Evolutionary conservation across 1,140 invertebrate genomes (phyloP), one percentile per base, ranked within the genome.

Genomic region (Anoplophora glabripennis): DNA sequence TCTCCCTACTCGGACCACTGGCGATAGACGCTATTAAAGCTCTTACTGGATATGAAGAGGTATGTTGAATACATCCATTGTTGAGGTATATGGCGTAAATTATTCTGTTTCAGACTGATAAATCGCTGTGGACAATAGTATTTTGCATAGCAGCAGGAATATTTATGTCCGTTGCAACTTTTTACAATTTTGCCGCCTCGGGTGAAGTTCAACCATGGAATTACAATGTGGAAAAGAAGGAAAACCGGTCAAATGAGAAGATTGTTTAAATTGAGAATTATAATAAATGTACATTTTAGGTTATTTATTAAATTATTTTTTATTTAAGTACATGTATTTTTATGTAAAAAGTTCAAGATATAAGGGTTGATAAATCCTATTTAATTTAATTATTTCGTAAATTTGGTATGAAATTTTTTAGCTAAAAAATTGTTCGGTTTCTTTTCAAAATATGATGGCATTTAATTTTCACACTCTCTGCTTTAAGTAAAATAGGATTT

Each of bases 61-160:
- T 54, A 35, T 33, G 40, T 42, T 8, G 38, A 40, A n/a, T 4
- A 40, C 2, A 40, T 40, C 8, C 15, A 7, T 46, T 28, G 28
- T 46, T 46, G 4, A 46, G 7, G 11, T 18, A 18, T 15, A 8
- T 3, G 11, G 17, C 7, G 12, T 46, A 18, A 15, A 5, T 45
- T 45, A 37, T 37, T 46, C 51, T 49, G 59, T 71, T 74, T 3
- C 68, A 82, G 76, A 73, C 64, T 0, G 69, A 83, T 63, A 74
- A 79, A 1, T 40, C 70, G 0, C 73, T 83, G 62, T 87, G 85
- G 85, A 74, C 77, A 53, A 75, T 75, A 4, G 80, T 86, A 0
- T 86, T 86, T 69, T 81, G 79, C 48, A 74, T 83, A 21, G 71
- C 80, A 1, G 75, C 79, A 7, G 76, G 56, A 1, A 72, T 86